phyloP scores from a whole-genome alignment of 2,113 vertebrate genomes.

The Phrynosoma blainvillii region DNA sequence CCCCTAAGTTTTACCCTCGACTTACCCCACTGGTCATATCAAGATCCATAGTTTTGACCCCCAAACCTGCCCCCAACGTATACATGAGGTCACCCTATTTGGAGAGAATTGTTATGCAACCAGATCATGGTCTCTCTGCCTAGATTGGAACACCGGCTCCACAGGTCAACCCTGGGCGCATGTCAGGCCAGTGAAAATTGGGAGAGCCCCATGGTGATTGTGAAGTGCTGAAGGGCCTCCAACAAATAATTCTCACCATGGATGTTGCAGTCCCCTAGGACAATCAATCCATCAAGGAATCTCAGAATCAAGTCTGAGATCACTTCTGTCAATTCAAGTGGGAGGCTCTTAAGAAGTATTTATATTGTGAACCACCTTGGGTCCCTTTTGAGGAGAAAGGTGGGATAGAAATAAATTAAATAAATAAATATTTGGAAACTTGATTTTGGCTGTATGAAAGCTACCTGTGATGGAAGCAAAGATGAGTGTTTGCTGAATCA shows the following conservation, averaged over 20 bases:
- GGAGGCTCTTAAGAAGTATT: too few relatives aligned
- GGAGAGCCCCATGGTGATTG: background rate
- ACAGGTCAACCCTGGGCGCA: background rate
- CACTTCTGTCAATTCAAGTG: background rate
- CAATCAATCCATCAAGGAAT: too few relatives aligned
- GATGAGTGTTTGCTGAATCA: slow-evolving; percentile 23
- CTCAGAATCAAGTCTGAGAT: background rate
- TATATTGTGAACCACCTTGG: background rate
- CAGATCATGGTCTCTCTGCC: background rate
- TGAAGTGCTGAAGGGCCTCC: background rate
- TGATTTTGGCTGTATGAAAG: background rate
- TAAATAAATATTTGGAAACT: background rate
- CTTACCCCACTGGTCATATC: too few relatives aligned
- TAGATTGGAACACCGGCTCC: background rate
- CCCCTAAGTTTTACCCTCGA: too few relatives aligned
- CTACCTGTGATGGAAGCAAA: fast-evolving
- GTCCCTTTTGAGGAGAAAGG: too few relatives aligned
- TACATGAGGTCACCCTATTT: too few relatives aligned
- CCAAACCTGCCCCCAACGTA: too few relatives aligned
- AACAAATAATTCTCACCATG: background rate
- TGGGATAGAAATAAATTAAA: background rate
- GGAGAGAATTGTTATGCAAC: background rate
- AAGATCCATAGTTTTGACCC: too few relatives aligned
- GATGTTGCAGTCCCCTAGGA: background rate
- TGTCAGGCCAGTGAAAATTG: background rate